phyloP scores from a whole-genome alignment of 1,140 invertebrate genomes.

The Trachelipus rathkii region DNA sequence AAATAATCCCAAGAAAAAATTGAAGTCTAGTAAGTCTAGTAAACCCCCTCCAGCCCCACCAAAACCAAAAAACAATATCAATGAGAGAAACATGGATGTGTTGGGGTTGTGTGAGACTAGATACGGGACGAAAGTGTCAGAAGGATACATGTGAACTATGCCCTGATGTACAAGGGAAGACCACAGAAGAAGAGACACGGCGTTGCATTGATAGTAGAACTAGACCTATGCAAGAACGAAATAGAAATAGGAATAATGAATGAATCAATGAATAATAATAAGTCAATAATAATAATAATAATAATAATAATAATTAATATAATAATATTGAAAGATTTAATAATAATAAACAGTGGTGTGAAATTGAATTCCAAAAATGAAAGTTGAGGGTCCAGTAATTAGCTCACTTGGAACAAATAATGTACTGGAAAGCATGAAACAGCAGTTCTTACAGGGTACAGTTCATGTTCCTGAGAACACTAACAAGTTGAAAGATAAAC shows the following conservation, averaged over 20 bases:
- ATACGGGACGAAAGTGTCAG: too few relatives aligned
- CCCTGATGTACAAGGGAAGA: slow-evolving; percentile 19
- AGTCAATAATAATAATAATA: slow-evolving; percentile 25
- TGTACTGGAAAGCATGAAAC: slow-evolving; percentile 44
- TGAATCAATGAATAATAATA: too few relatives aligned
- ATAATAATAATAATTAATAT: slow-evolving; percentile 36
- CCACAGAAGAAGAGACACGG: slow-evolving; percentile 32
- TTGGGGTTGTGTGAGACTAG: too few relatives aligned
- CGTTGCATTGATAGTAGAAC: too few relatives aligned
- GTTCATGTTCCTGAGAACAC: slow-evolving; percentile 29
- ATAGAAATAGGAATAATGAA: too few relatives aligned
- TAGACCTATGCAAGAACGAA: too few relatives aligned
- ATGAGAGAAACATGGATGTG: too few relatives aligned
- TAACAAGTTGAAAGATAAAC: slow-evolving; percentile 20
- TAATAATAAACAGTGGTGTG: slow-evolving; percentile 32
- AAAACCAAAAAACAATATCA: too few relatives aligned
- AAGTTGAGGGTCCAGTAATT: slow-evolving; percentile 36
- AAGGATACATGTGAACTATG: too few relatives aligned
- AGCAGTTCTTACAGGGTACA: slow-evolving; percentile 42
- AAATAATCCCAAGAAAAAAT: not conserved
- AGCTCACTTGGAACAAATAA: slow-evolving; percentile 39
- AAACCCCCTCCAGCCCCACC: not conserved
- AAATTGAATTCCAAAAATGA: slow-evolving; percentile 31
- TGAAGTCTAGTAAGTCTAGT: slow-evolving; percentile 1
- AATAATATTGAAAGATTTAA: slow-evolving; percentile 26